Evolutionary conservation across 2,113 vertebrate species (phyloP).

Genomic region (Cardinalis cardinalis): DNA sequence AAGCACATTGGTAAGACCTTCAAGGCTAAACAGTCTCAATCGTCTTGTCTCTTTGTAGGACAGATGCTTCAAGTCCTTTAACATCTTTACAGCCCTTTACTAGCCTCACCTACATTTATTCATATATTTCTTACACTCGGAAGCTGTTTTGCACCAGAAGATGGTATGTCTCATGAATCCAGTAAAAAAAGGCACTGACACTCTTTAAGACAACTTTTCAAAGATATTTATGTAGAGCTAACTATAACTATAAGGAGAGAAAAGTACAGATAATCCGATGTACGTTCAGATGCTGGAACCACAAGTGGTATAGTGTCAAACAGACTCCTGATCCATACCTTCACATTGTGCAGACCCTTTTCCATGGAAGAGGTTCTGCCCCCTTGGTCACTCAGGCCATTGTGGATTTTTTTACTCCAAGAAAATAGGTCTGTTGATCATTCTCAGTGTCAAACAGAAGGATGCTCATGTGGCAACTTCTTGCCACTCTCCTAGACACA

Average conservation of each 20-base stretch:
- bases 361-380: neutral
- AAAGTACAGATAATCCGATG: neutral
- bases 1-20: neutral
- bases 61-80: neutral
- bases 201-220: neutral
- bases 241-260: neutral
- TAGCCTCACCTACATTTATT: neutral
- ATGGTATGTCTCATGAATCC: neutral
- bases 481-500: neutral
- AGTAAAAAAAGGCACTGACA: neutral
- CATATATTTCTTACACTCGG: neutral
- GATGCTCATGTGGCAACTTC: neutral
- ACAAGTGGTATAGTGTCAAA: neutral
- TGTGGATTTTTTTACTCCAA: neutral
- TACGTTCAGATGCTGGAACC: neutral
- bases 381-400: accelerated
- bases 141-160: neutral
- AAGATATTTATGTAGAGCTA: neutral
- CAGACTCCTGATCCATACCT: neutral
- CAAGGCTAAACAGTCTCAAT: neutral
- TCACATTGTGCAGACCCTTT: neutral
- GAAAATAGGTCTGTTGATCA: neutral
- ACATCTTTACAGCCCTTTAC: neutral
- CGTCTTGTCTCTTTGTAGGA: neutral
- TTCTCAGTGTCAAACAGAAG: neutral